These are phyloP conservation scores for Formicarius rufipectus DNA, from an alignment of 2,113 vertebrate species.

Conservation along the genomic window DNA sequence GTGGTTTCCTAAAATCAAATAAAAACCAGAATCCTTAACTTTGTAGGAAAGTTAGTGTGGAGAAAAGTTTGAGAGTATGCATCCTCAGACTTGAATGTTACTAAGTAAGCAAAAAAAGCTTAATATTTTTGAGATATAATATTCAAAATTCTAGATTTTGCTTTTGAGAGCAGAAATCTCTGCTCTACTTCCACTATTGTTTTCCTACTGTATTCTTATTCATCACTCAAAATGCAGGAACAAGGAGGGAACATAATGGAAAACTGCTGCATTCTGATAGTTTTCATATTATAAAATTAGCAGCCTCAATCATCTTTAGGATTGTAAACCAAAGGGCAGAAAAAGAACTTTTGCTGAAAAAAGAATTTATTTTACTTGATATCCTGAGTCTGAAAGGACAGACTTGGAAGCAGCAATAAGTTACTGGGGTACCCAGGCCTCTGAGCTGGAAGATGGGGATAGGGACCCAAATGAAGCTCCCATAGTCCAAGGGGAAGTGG, in stretches of 20 bases:
- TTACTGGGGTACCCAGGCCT: accelerated
- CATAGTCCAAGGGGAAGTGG: not conserved
- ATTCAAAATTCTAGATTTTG: not conserved
- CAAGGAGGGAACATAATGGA: not conserved
- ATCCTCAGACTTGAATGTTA: not conserved
- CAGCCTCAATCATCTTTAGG: not conserved
- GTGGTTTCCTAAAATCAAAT: not conserved
- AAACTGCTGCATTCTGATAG: not conserved
- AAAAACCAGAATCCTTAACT: not conserved
- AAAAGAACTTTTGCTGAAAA: not conserved
- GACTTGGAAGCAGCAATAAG: not conserved
- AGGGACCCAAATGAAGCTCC: not conserved
- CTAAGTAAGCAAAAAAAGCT: not conserved
- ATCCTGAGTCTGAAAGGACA: not conserved
- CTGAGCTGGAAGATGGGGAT: not conserved
- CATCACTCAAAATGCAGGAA: not conserved
- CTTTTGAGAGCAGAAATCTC: not conserved
- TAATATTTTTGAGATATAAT: not conserved
- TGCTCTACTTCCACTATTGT: not conserved
- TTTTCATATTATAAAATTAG: not conserved
- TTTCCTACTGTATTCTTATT: not conserved
- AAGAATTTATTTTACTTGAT: not conserved
- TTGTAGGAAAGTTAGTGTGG: not conserved
- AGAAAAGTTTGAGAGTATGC: not conserved
- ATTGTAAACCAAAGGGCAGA: not conserved